Evolutionary conservation across 2,113 vertebrate genomes (phyloP).

Genomic region (Pleuronectes platessa): DNA sequence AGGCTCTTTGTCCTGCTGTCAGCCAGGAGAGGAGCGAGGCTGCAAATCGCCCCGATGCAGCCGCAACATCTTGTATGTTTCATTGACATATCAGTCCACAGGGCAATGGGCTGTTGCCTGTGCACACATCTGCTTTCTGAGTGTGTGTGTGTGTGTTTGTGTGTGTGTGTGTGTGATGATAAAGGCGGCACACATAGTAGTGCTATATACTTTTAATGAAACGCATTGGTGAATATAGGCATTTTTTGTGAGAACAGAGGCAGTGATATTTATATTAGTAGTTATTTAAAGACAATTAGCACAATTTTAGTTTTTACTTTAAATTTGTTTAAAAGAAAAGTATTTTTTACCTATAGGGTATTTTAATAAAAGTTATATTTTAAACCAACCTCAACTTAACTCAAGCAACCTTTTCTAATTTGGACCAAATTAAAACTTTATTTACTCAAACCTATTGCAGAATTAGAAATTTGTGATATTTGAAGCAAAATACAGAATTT

Average conservation of each 20-base stretch:
- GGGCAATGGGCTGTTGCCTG: constrained; percentile 73
- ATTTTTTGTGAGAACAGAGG: background rate
- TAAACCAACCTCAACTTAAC: too few relatives aligned
- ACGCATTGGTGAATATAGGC: background rate
- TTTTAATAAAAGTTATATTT: too few relatives aligned
- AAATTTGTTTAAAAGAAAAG: background rate
- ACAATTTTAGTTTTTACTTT: background rate
- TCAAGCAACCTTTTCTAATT: too few relatives aligned
- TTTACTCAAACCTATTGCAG: background rate
- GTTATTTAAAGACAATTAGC: background rate
- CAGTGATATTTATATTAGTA: background rate
- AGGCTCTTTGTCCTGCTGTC: constrained; percentile 82
- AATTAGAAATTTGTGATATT: background rate
- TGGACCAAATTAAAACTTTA: too few relatives aligned
- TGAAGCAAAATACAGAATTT: background rate
- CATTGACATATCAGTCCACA: constrained; percentile 78
- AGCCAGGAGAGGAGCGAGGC: constrained; percentile 71
- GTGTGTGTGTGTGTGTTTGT: background rate
- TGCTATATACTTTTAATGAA: constrained; percentile 16
- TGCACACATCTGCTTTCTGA: background rate
- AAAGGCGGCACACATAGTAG: constrained; percentile 14
- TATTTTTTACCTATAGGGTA: too few relatives aligned
- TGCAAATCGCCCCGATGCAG: constrained; percentile 69
- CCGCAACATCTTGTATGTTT: constrained; percentile 78
- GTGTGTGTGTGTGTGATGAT: constrained; percentile 3